Percentiles rank a stretch among this genome's conserved stretches.
Conservation (phyloP, 2,888 invertebrate species). For the Tenthredo mesomela region DNA sequence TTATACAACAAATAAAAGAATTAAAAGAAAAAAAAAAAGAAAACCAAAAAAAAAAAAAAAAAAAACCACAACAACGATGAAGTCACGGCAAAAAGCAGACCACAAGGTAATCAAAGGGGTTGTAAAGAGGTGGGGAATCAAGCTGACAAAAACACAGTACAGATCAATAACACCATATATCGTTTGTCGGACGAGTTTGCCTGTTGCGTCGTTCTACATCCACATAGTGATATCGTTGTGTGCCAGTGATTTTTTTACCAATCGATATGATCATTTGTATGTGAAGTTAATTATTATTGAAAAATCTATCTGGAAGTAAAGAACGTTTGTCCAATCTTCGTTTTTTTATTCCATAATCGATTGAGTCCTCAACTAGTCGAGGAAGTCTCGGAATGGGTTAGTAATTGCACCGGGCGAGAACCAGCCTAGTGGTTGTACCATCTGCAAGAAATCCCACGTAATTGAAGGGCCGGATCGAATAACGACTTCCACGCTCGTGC, state of each 20-base stretch:
- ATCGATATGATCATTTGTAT: not conserved
- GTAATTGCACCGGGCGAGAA: conserved; percentile 32
- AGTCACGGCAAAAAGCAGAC: not conserved
- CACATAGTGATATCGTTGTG: not conserved
- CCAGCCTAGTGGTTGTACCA: not conserved
- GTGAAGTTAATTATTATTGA: not conserved
- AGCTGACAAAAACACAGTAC: conserved; percentile 24
- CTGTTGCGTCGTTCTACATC: not conserved
- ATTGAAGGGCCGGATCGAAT: no score
- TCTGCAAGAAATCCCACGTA: conserved; percentile 48
- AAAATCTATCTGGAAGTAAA: not conserved
- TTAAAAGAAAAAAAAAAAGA: not conserved
- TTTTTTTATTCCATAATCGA: not conserved
- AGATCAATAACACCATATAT: conserved; percentile 15
- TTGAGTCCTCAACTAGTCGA: not conserved
- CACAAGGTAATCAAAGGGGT: not conserved
- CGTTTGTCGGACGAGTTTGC: conserved; percentile 4
- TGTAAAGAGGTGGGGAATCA: not conserved
- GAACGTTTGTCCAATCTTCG: not conserved
- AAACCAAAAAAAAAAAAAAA: not conserved
- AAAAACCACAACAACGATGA: not conserved
- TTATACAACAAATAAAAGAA: not conserved
- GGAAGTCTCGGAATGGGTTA: conserved; percentile 4
- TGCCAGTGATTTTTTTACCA: not conserved
- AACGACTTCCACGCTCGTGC: no score